Base-by-base conservation (phyloP, 2,888 invertebrate species). In the Drosophila leonis region DNA sequence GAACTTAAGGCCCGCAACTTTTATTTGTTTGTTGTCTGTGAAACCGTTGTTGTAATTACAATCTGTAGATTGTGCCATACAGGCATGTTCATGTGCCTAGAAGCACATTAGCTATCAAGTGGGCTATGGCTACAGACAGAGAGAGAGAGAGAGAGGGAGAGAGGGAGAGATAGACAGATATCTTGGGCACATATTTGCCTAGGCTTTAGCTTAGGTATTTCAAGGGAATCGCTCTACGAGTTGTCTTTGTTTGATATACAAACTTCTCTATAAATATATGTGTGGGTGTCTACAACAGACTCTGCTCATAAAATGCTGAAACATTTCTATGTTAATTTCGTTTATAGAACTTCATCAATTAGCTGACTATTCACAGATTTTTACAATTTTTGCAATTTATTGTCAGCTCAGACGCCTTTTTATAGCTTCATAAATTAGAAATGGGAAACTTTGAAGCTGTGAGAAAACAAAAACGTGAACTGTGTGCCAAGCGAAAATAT, bases 1-100 rank as follows among this genome's bases (percentile, higher is more conserved):
- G 87, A 84, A 84, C 83, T 89, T 89, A 82, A 42, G 74, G 63
- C 78, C 87, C 83, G 83, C 84, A 82, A 83, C 82, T 69, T 81
- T 81, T 83, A 81, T 82, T 61, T 54, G 54, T 63, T 42, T 65
- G 49, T 68, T 70, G 72, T 72, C 61, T 75, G 84, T 87, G 59
- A 82, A 87, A 82, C 88, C 80, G 80, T 82, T 75, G 75, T 54
- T 73, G 82, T 77, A 80, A 77, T 77, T 77, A 77, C 76, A 75
- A 61, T 75, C 80, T 48, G 56, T 62, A 49, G 51, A 24, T 49
- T 49, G 48, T 49, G 49, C 49, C 57, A 42, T 13, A 57, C 55
- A 55, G 44, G 44, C 44, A 42, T 29, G 39, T 27, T 55, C 59
- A 51, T 37, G 12, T 65, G 54, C 49, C 59, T 56, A 55, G 48